phyloP scores from a whole-genome alignment of 2,888 invertebrate species.

The Coelogynopora nodosa region DNA sequence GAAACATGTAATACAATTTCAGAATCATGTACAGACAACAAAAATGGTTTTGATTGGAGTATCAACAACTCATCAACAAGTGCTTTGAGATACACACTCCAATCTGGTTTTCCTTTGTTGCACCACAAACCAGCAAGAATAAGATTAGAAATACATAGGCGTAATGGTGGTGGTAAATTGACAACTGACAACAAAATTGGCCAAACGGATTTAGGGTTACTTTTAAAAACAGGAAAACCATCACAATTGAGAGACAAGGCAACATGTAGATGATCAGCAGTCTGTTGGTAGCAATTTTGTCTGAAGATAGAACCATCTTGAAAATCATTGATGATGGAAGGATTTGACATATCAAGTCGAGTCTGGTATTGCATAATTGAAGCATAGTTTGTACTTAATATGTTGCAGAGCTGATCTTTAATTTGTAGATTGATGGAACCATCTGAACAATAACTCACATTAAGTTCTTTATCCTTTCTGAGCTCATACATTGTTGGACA shows the following conservation, averaged over 20 bases:
- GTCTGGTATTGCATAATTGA: background rate
- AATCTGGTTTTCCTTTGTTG: constrained; percentile 14
- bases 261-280: background rate
- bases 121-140: background rate
- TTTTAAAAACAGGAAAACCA: constrained; percentile 5
- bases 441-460: background rate
- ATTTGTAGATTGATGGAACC: background rate
- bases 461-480: background rate
- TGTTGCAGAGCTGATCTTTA: background rate
- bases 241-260: background rate
- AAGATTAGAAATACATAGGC: background rate
- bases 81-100: background rate
- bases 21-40: background rate
- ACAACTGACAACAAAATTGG: constrained; percentile 11
- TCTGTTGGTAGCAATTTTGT: background rate
- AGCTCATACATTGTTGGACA: background rate
- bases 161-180: background rate
- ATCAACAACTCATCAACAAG: background rate
- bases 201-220: background rate
- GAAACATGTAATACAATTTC: background rate
- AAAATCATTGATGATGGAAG: background rate
- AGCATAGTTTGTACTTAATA: background rate
- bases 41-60: background rate
- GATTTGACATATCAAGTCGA: background rate
- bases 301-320: background rate